phyloP scores from a whole-genome alignment of 2,888 invertebrate genomes.

The Elgonia sp. region DNA sequence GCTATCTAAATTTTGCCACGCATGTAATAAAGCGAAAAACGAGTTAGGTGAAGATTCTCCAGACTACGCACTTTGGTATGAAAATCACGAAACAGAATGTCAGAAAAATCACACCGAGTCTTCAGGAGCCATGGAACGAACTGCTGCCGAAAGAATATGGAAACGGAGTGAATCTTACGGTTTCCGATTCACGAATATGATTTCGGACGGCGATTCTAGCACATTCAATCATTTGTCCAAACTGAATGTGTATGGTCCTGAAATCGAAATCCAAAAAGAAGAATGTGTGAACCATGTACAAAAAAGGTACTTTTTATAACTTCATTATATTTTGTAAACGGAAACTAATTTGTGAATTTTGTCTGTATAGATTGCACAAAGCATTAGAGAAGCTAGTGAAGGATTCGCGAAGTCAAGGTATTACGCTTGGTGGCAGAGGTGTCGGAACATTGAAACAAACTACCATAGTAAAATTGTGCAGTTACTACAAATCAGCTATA shows the following conservation, averaged over 20 bases:
- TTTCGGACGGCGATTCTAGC: neutral
- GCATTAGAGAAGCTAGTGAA: slow-evolving; percentile 24
- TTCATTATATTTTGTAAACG: neutral
- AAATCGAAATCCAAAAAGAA: slow-evolving; percentile 14
- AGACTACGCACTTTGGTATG: neutral
- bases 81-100: slow-evolving; percentile 1
- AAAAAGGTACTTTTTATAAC: slow-evolving; percentile 7
- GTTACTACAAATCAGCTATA: slow-evolving; percentile 18
- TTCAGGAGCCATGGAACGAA: slow-evolving; percentile 9
- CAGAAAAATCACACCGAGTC: neutral
- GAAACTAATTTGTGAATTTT: neutral
- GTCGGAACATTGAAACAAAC: slow-evolving; percentile 1
- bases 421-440: slow-evolving; percentile 12
- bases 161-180: slow-evolving; percentile 13
- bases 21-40: neutral
- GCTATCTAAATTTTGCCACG: slow-evolving; percentile 34
- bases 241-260: slow-evolving; percentile 20
- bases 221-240: slow-evolving; percentile 19
- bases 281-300: slow-evolving; percentile 21
- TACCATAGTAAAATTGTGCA: slow-evolving; percentile 14
- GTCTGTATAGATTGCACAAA: slow-evolving; percentile 12
- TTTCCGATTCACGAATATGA: slow-evolving; percentile 19
- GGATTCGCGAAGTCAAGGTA: slow-evolving; percentile 13
- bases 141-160: slow-evolving; percentile 29
- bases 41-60: slow-evolving; percentile 17